Evolutionary conservation across 2,888 invertebrate genomes (phyloP).

Genomic region (Adela reaumurella): DNA sequence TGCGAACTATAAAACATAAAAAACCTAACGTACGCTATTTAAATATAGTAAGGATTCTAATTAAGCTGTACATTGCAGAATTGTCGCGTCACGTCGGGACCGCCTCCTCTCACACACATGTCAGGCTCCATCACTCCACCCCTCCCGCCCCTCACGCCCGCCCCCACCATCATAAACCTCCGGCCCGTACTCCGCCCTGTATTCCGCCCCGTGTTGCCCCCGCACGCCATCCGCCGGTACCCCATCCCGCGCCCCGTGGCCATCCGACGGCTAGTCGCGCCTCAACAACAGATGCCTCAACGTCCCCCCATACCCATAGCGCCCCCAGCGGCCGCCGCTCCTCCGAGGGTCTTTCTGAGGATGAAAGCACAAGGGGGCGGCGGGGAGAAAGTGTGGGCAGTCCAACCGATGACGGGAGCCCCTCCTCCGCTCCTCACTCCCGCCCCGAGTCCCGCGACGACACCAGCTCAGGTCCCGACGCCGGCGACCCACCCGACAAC

Average conservation of each 20-base stretch:
- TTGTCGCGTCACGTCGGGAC: slow-evolving; percentile 30
- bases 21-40: too few relatives aligned
- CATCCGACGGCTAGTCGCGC: slow-evolving; percentile 5
- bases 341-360: slow-evolving; percentile 26
- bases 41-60: too few relatives aligned
- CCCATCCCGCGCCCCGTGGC: slow-evolving; percentile 3
- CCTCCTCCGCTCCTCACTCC: slow-evolving; percentile 6
- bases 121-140: slow-evolving; percentile 22
- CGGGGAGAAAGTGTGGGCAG: slow-evolving; percentile 34
- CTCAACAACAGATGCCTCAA: slow-evolving; percentile 11
- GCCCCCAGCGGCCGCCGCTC: slow-evolving; percentile 13
- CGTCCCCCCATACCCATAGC: slow-evolving; percentile 14
- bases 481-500: slow-evolving; percentile 2
- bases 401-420: slow-evolving; percentile 15
- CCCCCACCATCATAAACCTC: slow-evolving; percentile 34
- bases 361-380: slow-evolving; percentile 36
- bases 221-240: slow-evolving; percentile 3
- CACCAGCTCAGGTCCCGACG: slow-evolving; percentile 1
- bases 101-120: slow-evolving; percentile 14
- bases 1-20: too few relatives aligned
- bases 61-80: too few relatives aligned
- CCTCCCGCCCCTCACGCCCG: slow-evolving; percentile 21
- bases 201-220: slow-evolving; percentile 10
- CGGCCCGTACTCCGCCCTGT: slow-evolving; percentile 28
- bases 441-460: neutral